These are phyloP conservation scores for Cheirogaleus major DNA, from an alignment of 2,797 vertebrate genomes.

Conservation along the genomic window DNA sequence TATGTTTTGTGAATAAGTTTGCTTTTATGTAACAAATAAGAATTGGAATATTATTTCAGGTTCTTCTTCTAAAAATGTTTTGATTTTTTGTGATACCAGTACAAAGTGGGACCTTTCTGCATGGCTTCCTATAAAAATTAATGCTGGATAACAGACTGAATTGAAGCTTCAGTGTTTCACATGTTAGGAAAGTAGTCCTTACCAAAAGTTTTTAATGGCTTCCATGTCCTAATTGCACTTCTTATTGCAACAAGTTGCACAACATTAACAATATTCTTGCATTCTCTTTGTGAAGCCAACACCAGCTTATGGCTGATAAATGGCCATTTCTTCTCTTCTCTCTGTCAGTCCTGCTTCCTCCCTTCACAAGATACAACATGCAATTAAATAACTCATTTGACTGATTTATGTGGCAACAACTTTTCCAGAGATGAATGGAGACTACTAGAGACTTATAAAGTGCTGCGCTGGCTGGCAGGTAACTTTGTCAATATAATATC, in stretches of 20 bases:
- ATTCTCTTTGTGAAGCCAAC: neutral
- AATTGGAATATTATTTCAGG: neutral
- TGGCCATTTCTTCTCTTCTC: neutral
- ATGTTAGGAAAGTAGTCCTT: neutral
- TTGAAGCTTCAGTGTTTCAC: neutral
- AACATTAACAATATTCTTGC: neutral
- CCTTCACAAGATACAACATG: neutral
- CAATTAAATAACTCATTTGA: neutral
- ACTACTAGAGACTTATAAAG: neutral
- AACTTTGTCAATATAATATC: slow-evolving; percentile 15
- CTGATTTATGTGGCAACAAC: neutral
- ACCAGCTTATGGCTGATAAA: slow-evolving; percentile 1
- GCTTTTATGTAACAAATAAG: slow-evolving; percentile 21
- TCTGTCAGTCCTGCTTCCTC: neutral
- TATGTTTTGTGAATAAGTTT: neutral
- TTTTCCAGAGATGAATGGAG: slow-evolving; percentile 3
- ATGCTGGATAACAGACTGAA: neutral
- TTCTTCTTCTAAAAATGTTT: slow-evolving; percentile 18
- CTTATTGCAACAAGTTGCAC: neutral
- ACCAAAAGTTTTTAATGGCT: neutral
- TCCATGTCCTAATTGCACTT: neutral
- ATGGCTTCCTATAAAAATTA: neutral
- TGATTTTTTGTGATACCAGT: neutral
- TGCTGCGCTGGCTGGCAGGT: neutral
- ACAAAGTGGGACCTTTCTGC: neutral